Evolutionary conservation across 1,140 invertebrate genomes (phyloP).

Genomic region (Campodea augens): DNA sequence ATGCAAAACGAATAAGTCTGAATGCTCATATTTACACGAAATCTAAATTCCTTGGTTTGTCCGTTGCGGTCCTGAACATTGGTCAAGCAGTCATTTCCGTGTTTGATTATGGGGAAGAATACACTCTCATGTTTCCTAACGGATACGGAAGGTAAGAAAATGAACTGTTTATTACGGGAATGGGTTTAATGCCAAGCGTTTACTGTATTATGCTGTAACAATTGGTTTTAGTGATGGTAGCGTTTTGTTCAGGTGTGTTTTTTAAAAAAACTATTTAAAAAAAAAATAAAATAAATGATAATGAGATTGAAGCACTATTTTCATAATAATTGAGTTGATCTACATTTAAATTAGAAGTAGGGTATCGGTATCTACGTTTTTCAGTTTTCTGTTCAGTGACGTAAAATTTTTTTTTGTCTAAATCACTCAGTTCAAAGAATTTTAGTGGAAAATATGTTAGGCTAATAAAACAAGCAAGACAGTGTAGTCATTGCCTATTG

Average conservation of each 20-base stretch:
- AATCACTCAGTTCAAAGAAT: no score
- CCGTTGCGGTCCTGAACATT: constrained; percentile 78
- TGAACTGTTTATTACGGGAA: constrained; percentile 3
- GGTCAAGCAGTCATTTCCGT: constrained; percentile 63
- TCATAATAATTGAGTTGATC: background rate
- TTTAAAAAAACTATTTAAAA: background rate
- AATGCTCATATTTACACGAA: constrained; percentile 93
- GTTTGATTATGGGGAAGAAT: constrained; percentile 71
- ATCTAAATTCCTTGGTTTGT: constrained; percentile 90
- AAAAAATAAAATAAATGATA: no score
- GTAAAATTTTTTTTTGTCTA: no score
- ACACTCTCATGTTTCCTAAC: constrained; percentile 84
- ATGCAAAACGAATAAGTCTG: constrained; percentile 72
- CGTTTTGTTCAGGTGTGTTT: background rate
- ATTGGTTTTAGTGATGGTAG: background rate
- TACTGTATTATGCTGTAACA: constrained; percentile 6
- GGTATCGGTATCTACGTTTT: no score
- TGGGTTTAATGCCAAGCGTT: no score
- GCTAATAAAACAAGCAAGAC: no score
- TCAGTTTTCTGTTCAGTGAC: no score
- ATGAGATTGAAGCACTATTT: no score
- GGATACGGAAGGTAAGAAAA: constrained; percentile 60
- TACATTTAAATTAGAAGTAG: no score
- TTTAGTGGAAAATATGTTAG: no score
- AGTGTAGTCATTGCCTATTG: no score